These are phyloP conservation scores for Branchinecta sandiegonensis DNA, from an alignment of 2,888 invertebrate species.

Conservation along the genomic window DNA sequence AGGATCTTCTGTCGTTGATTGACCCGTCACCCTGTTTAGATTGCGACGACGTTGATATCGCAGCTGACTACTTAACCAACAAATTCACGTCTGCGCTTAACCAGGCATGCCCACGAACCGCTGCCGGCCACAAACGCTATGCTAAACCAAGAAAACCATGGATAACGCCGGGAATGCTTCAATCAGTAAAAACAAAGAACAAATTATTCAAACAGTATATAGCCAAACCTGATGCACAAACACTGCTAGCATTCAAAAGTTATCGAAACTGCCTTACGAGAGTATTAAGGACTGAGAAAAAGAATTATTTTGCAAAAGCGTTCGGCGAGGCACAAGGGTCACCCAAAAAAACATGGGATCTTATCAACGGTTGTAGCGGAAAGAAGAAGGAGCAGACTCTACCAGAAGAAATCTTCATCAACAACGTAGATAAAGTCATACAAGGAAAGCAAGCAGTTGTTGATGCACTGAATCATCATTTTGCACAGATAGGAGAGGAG, in stretches of 20 bases:
- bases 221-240: neutral
- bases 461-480: no score
- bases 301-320: neutral
- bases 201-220: neutral
- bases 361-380: no score
- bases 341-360: neutral
- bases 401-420: no score
- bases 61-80: neutral
- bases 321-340: neutral
- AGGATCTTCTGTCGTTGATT: neutral
- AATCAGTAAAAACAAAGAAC: neutral
- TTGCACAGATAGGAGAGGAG: no score
- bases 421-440: no score
- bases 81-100: neutral
- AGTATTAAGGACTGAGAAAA: neutral
- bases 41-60: neutral
- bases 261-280: neutral
- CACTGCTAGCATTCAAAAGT: neutral
- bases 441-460: no score
- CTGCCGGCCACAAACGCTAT: neutral
- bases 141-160: neutral
- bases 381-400: no score
- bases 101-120: neutral
- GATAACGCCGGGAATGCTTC: neutral
- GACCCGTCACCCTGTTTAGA: neutral